Evolutionary conservation across 2,113 vertebrate genomes (phyloP), one percentile per base, ranked within the genome.

Genomic region (Hassar affinis): DNA sequence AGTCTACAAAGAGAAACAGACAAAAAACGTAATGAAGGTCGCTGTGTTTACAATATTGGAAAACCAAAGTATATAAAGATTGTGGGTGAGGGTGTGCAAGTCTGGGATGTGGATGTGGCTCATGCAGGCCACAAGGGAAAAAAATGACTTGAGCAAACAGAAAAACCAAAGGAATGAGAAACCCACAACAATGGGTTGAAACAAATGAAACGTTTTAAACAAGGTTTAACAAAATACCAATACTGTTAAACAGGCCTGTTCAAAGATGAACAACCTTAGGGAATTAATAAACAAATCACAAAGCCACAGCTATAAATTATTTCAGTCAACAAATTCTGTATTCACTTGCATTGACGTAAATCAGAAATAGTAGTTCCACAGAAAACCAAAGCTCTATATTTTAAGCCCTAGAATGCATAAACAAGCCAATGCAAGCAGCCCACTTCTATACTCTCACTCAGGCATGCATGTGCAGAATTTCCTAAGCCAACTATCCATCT

Each of bases 401-500:
- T 45, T 27, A 17, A 66, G 14, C 33, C 25, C 42, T 9, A 72
- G 15, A 17, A 15, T 2, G 42, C 17, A 59, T 18, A 42, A n/a
- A 59, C n/a, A 52, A 76, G 15, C 38, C 59, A 62, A 62, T 30
- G 27, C 59, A 62, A 15, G 27, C n/a, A 18, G 62, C 18, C 17
- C 61, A 61, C 6, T 12, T 6, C 11, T 62, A 9, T 6, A 27
- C 10, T 42, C 14, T 59, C 66, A 82, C 78, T 45, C 17, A 35
- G 35, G 47, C 75, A 78, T 78, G 64, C 74, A 64, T 38, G 57
- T 56, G 79, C n/a, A 56, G 18, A 25, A 45, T 27, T 56, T 66
- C 17, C 30, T 35, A 25, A 22, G 57, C 9, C 83, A 80, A 85
- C 62, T 85, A 62, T 83, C 75, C 38, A 7, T 94, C 96, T 96